phyloP scores from a whole-genome alignment of 2,113 vertebrate genomes.

The Pampusana beccarii region DNA sequence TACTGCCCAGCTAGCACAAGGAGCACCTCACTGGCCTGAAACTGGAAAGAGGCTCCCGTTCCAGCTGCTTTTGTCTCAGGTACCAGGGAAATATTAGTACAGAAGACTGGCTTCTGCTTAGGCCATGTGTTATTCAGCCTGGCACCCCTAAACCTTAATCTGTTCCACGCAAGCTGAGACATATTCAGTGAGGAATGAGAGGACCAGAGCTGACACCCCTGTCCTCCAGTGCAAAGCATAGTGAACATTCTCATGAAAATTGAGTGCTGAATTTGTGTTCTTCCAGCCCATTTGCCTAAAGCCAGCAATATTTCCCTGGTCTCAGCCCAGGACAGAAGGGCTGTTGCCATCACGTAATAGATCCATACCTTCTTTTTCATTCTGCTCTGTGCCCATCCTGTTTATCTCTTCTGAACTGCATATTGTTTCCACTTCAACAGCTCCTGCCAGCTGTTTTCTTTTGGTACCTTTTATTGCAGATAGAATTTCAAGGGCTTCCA shows the following conservation, averaged over 20 bases:
- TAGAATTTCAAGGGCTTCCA: conserved; percentile 80
- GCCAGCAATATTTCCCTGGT: background rate
- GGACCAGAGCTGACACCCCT: background rate
- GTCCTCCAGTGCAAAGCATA: background rate
- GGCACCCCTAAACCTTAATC: background rate
- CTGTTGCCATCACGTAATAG: background rate
- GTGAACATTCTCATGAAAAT: background rate
- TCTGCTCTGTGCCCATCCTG: conserved; percentile 8
- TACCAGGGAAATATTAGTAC: background rate
- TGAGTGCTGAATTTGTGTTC: background rate
- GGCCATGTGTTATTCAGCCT: background rate
- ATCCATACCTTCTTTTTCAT: conserved; percentile 58
- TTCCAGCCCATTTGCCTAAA: background rate
- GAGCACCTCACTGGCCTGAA: background rate
- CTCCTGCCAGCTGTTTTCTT: conserved; percentile 76
- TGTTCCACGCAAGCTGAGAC: background rate
- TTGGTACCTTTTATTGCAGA: conserved; percentile 78
- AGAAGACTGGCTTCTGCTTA: background rate
- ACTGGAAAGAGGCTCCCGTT: background rate
- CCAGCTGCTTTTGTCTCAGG: background rate
- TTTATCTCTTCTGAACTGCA: conserved; percentile 40
- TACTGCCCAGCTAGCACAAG: background rate
- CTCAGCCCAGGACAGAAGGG: background rate
- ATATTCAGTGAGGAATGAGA: background rate
- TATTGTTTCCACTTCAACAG: conserved; percentile 69